Percentiles rank a stretch among this genome's conserved stretches.
Conservation (phyloP, 2,888 invertebrate species). For the Polylopha cassiicola region DNA sequence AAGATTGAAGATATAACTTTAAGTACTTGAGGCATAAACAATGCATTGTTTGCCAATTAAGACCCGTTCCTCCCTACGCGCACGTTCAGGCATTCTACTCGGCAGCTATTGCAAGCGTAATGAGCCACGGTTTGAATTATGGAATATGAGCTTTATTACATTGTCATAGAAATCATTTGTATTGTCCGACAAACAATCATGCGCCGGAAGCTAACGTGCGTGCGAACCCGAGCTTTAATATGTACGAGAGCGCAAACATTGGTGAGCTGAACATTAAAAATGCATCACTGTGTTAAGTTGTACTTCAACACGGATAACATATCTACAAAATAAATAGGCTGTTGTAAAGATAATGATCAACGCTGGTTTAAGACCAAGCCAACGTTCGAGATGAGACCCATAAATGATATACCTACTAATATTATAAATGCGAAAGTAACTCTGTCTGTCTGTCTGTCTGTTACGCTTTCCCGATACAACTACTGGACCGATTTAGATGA, state of each 20-base stretch:
- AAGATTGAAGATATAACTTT: slow-evolving; percentile 33
- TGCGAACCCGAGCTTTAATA: slow-evolving; percentile 46
- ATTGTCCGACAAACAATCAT: slow-evolving; percentile 4
- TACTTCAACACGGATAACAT: background rate
- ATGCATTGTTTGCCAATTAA: slow-evolving; percentile 63
- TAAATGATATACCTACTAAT: too few species aligned
- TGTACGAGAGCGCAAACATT: slow-evolving; percentile 34
- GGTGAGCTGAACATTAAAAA: slow-evolving; percentile 22
- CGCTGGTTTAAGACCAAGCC: too few species aligned
- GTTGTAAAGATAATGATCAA: too few species aligned
- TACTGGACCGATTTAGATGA: too few species aligned
- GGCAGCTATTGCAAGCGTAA: slow-evolving; percentile 19
- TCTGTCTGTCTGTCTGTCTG: too few species aligned
- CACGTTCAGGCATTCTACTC: slow-evolving; percentile 25
- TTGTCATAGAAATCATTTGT: slow-evolving; percentile 31
- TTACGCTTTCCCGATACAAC: too few species aligned
- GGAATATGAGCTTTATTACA: slow-evolving; percentile 32
- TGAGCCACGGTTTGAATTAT: slow-evolving; percentile 9
- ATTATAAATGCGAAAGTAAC: too few species aligned
- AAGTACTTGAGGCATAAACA: slow-evolving; percentile 37
- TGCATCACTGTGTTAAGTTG: slow-evolving; percentile 10
- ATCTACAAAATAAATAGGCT: too few species aligned
- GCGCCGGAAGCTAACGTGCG: slow-evolving; percentile 47
- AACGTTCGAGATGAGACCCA: too few species aligned
- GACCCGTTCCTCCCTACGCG: slow-evolving; percentile 36